Evolutionary conservation across 2,797 vertebrate species (phyloP), one percentile per base, ranked within the genome.

Genomic region (Danio aesculapii): DNA sequence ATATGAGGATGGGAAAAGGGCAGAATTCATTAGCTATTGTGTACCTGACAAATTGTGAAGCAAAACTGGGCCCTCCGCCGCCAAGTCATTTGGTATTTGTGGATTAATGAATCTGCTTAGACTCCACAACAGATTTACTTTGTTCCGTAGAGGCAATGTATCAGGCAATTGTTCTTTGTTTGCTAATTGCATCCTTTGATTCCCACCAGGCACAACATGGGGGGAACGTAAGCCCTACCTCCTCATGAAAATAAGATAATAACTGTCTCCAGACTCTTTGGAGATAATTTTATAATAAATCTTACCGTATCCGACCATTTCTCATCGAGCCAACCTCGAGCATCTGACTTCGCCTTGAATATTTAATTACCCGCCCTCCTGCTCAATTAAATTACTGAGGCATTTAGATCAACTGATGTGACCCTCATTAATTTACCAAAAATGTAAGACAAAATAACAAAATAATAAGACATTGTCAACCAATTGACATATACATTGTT

Each of bases 101-200:
- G 71, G 50, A 63, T 75, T 83, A 86, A 81, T 86, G 79, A 79
- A 72, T 79, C 55, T 58, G 75, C 67, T 59, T 71, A 59, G 75
- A 72, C 78, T 81, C 57, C 64, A 64, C 69, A 82, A 77, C 91
- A 90, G 88, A 90, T 92, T 91, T 90, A 89, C 83, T 74, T 83
- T 84, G 66, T 85, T 90, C 91, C 81, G 12, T 86, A 64, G 89
- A 90, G 91, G 88, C 79, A 62, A 81, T 67, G 62, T 41, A 81
- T 77, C 78, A 88, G 77, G n/a, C 78, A 76, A 71, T 84, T 89
- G 88, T 91, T 92, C 43, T 66, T 87, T 87, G 89, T 90, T 91
- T 89, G 90, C 91, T 88, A 89, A 87, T 90, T 86, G 90, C 87
- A 87, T 90, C 84, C 87, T 90, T 87, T 84, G 85, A 76, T 85